These are phyloP conservation scores for Sesia bembeciformis DNA, from an alignment of 2,888 invertebrate genomes.

Conservation along the genomic window DNA sequence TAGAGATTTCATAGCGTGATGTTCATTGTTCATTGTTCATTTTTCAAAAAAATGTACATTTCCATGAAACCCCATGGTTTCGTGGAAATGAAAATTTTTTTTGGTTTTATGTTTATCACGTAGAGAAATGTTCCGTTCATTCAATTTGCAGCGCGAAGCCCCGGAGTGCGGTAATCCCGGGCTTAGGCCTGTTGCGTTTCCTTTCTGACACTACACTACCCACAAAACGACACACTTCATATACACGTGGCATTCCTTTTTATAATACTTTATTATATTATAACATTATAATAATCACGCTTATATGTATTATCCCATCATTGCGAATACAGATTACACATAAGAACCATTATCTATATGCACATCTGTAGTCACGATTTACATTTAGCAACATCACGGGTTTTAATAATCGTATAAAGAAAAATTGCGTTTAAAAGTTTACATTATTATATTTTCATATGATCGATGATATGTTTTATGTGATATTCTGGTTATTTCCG, in stretches of 20 bases:
- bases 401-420: too few species aligned
- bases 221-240: neutral
- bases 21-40: too few species aligned
- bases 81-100: neutral
- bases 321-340: too few species aligned
- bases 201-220: slow-evolving; percentile 40
- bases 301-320: neutral
- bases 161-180: slow-evolving; percentile 56
- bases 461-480: too few species aligned
- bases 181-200: slow-evolving; percentile 61
- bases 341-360: too few species aligned
- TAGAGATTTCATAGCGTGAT: too few species aligned
- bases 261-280: neutral
- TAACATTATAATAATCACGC: neutral
- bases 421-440: too few species aligned
- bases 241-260: neutral
- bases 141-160: slow-evolving; percentile 66
- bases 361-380: too few species aligned
- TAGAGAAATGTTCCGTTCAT: slow-evolving; percentile 51
- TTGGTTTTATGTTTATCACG: slow-evolving; percentile 2
- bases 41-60: too few species aligned
- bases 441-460: too few species aligned
- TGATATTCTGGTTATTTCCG: neutral
- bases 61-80: too few species aligned
- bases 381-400: too few species aligned